Evolutionary conservation across 2,888 invertebrate species (phyloP).

Genomic region (Xylota segnis): DNA sequence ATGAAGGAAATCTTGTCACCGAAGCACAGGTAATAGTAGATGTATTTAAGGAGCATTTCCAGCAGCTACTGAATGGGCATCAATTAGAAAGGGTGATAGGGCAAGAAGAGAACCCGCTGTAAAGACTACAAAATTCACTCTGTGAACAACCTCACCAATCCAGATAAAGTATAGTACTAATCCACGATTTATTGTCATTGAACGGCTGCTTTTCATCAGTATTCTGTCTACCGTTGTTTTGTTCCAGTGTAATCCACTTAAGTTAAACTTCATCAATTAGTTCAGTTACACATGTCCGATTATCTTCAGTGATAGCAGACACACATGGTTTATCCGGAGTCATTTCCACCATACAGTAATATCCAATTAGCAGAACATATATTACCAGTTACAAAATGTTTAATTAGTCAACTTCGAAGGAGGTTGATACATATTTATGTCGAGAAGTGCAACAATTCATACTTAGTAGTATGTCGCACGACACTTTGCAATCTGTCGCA

Average conservation of each 20-base stretch:
- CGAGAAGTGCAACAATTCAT: constrained; percentile 8
- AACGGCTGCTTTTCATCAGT: background rate
- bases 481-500: background rate
- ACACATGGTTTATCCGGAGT: background rate
- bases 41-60: too few species aligned
- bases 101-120: too few species aligned
- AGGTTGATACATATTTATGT: background rate
- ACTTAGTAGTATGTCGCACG: background rate
- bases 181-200: constrained; percentile 1
- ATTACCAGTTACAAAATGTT: constrained; percentile 28
- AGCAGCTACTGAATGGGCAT: too few species aligned
- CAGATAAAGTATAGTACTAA: constrained; percentile 1
- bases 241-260: constrained; percentile 20
- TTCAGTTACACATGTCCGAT: constrained; percentile 20
- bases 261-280: constrained; percentile 26
- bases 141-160: background rate
- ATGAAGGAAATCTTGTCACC: too few species aligned
- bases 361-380: constrained; percentile 49
- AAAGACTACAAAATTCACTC: background rate
- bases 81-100: too few species aligned
- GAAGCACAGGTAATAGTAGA: too few species aligned
- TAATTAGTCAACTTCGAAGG: constrained; percentile 7
- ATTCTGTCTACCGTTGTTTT: background rate
- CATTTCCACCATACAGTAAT: background rate
- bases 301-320: constrained; percentile 31